phyloP scores from a whole-genome alignment of 2,888 invertebrate genomes.

The Chesias legatella region DNA sequence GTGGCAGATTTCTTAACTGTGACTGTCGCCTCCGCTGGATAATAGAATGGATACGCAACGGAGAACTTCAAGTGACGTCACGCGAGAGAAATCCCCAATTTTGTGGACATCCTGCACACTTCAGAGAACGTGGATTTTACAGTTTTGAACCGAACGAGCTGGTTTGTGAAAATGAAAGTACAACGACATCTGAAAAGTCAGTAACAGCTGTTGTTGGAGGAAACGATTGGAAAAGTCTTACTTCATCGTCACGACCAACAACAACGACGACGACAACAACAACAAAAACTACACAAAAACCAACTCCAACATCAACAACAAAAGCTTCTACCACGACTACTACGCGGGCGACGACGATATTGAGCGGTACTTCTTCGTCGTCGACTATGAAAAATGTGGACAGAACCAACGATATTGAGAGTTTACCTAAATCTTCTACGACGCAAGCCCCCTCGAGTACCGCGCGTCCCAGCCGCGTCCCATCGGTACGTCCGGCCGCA shows the following conservation, averaged over 20 bases:
- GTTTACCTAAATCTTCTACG: slow-evolving; percentile 39
- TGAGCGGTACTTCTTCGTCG: slow-evolving; percentile 15
- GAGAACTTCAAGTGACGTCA: slow-evolving; percentile 94
- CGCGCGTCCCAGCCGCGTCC: slow-evolving; percentile 49
- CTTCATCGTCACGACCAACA: slow-evolving; percentile 39
- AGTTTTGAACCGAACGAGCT: slow-evolving; percentile 90
- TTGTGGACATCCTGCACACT: slow-evolving; percentile 90
- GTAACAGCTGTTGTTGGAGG: slow-evolving; percentile 33
- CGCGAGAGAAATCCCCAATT: slow-evolving; percentile 95
- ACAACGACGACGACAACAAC: slow-evolving; percentile 41
- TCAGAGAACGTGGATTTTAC: slow-evolving; percentile 91
- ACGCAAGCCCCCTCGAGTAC: slow-evolving; percentile 49
- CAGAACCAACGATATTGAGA: slow-evolving; percentile 41
- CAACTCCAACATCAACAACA: slow-evolving; percentile 37
- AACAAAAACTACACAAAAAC: slow-evolving; percentile 33
- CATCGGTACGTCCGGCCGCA: slow-evolving; percentile 61
- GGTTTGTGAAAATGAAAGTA: slow-evolving; percentile 76
- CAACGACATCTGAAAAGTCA: slow-evolving; percentile 44
- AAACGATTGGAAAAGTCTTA: slow-evolving; percentile 46
- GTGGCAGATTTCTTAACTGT: slow-evolving; percentile 92
- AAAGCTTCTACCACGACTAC: slow-evolving; percentile 4
- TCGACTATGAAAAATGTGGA: slow-evolving; percentile 37
- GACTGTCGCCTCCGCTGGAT: slow-evolving; percentile 95
- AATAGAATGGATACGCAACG: slow-evolving; percentile 92
- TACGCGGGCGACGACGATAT: slow-evolving; percentile 21